Evolutionary conservation across 2,113 vertebrate species (phyloP).

Genomic region (Platichthys stellatus): DNA sequence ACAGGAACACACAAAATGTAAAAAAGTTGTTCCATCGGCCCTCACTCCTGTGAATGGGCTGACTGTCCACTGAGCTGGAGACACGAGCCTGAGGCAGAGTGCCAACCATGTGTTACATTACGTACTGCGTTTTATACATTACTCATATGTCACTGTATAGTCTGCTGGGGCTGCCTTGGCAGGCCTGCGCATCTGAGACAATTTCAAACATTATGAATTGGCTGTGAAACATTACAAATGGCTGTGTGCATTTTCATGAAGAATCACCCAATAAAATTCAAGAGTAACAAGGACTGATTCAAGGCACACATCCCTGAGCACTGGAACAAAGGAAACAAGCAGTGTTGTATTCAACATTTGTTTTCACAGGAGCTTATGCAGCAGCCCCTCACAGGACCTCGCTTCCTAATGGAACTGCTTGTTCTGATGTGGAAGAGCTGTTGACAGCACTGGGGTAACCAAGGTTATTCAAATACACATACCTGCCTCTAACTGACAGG

Average conservation of each 20-base stretch:
- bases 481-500: neutral
- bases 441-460: constrained; percentile 9
- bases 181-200: constrained; percentile 5
- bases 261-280: constrained; percentile 13
- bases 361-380: constrained; percentile 22
- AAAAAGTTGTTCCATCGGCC: neutral
- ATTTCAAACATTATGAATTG: constrained; percentile 16
- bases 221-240: constrained; percentile 16
- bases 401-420: neutral
- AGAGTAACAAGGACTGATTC: constrained; percentile 5
- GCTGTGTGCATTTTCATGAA: constrained; percentile 4
- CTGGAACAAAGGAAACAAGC: constrained; percentile 4
- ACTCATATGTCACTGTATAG: constrained; percentile 15
- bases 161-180: constrained; percentile 1
- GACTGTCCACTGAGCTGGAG: constrained; percentile 15
- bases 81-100: constrained; percentile 17
- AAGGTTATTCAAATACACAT: constrained; percentile 26
- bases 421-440: neutral
- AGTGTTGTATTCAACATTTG: neutral
- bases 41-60: neutral
- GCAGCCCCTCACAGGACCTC: neutral
- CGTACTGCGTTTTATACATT: constrained; percentile 12
- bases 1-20: neutral
- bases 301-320: constrained; percentile 12
- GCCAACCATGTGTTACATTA: constrained; percentile 32